A percentile compares a stretch with the other conserved stretches of the same genome.
Evolutionary conservation across 2,888 invertebrate species (phyloP).

Genomic region (Philaethria dido): DNA sequence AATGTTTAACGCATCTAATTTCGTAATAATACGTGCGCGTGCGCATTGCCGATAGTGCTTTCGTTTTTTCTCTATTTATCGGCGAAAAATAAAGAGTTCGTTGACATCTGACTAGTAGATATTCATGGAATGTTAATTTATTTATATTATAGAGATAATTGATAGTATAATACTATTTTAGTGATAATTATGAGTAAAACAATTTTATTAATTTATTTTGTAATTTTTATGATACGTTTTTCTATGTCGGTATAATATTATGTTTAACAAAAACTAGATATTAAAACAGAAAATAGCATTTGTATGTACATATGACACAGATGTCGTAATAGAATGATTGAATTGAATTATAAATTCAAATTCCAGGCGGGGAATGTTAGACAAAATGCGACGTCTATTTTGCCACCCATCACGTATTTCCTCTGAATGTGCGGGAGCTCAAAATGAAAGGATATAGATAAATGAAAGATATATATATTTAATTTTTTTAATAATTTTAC

Average conservation of each 20-base stretch:
- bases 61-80: constrained; percentile 47
- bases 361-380: background rate
- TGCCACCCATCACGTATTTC: background rate
- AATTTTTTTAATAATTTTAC: too few species aligned
- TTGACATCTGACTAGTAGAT: constrained; percentile 26
- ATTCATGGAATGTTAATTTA: constrained; percentile 10
- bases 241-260: background rate
- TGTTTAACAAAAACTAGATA: background rate
- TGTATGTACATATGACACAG: background rate
- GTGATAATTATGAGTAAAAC: background rate
- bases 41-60: constrained; percentile 48
- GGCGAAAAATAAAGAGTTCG: constrained; percentile 42
- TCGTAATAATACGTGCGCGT: constrained; percentile 60
- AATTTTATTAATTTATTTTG: background rate
- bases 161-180: background rate
- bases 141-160: background rate
- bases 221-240: background rate
- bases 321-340: background rate
- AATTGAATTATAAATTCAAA: background rate
- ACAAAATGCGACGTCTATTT: background rate
- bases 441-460: background rate
- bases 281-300: background rate
- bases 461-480: too few species aligned
- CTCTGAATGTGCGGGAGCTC: background rate
- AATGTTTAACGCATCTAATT: constrained; percentile 54